Base-by-base conservation (phyloP, 23 tunicate species). In the Halocynthia roretzi region DNA sequence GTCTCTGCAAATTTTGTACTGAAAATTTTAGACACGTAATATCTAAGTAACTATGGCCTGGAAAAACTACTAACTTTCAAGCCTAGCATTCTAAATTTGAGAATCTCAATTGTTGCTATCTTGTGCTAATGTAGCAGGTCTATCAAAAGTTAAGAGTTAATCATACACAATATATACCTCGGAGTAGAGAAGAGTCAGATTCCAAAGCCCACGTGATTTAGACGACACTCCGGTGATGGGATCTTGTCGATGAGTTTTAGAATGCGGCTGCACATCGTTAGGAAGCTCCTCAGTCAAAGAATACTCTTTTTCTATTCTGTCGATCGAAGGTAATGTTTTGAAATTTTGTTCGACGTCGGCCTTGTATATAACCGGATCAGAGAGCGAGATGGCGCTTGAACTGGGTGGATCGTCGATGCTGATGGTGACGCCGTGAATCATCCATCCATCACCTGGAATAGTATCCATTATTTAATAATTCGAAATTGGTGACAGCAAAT, bases 271-370 rank as follows among this genome's bases (percentile, higher is more conserved):
- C 14, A 53, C 21, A 8, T 74, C 56, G n/a, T 54, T 64, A 14
- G 56, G 20, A 5, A 54, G 22, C 0, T 52, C 49, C 56, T 74
- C 78, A 0, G 78, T 6, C 8, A 74, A 49, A 19, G 20, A 22
- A 31, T 10, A 81, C 7, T 54, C 77, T 22, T 81, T 82, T 61
- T 82, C 86, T 23, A 82, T 76, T 5, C 78, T 71, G 15, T 54
- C 50, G 2, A 52, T 51, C 7, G 71, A 62, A 48, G 79, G 50
- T 6, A 62, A 56, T 14, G 80, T 53, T 21, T 75, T 54, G 56
- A 83, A 76, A n/a, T 18, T 52, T 52, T 83, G 81, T 8, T 83
- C 82, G 44, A 76, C 67, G 48, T 76, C 69, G 15, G 77, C 22
- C 22, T 67, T 68, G 82, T 83, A 83, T 7, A 71, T 52, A 54